Evolutionary conservation across 2,113 vertebrate species (phyloP).

Genomic region (Chiloscyllium plagiosum): DNA sequence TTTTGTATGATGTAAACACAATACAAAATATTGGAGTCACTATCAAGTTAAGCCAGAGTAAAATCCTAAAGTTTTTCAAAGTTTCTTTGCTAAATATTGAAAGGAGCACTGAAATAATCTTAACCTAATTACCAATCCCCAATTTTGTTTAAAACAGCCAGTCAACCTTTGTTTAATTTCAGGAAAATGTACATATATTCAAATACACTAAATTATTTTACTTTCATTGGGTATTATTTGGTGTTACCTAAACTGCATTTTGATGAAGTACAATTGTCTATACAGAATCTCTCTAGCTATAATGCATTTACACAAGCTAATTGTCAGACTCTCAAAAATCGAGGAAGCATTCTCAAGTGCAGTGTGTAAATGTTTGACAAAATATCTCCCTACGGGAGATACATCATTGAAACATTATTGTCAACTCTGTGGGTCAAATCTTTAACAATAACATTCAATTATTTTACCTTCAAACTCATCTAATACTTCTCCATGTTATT

Average conservation of each 20-base stretch:
- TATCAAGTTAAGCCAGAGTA: background rate
- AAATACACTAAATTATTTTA: background rate
- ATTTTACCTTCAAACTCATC: background rate
- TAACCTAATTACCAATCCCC: background rate
- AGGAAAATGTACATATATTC: background rate
- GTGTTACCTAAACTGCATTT: background rate
- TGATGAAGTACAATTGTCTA: background rate
- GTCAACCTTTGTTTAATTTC: background rate
- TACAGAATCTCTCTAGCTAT: background rate
- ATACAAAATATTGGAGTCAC: background rate
- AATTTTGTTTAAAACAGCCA: background rate
- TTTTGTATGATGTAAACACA: background rate
- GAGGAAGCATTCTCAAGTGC: background rate
- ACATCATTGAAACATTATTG: background rate
- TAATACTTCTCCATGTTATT: background rate
- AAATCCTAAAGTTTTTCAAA: background rate
- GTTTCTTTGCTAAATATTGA: background rate
- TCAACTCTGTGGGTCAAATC: background rate
- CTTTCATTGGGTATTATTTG: background rate
- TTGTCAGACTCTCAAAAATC: background rate
- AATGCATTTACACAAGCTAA: background rate
- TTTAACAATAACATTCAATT: background rate
- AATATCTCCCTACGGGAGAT: background rate
- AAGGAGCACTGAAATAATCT: background rate
- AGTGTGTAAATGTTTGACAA: background rate